Evolutionary conservation across 1,140 invertebrate species (phyloP).

Genomic region (Zaprionus capensis): DNA sequence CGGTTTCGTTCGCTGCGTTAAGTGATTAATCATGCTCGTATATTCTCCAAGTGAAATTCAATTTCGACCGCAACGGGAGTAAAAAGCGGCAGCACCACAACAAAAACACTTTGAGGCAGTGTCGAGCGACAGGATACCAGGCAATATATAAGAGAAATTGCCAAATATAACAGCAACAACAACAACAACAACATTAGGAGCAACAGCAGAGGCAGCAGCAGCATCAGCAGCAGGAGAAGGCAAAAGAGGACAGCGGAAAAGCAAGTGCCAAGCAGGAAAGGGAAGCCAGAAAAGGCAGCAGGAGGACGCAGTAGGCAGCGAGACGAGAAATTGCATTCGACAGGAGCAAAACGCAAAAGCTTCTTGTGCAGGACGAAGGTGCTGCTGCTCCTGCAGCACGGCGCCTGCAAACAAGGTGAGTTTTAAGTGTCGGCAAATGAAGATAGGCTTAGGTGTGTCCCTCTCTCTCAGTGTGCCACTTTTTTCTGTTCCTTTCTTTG

Average conservation of each 20-base stretch:
- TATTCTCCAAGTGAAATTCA: slow-evolving; percentile 75
- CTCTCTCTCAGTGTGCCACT: neutral
- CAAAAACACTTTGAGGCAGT: slow-evolving; percentile 22
- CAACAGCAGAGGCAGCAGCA: neutral
- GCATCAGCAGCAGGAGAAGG: neutral
- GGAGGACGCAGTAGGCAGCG: slow-evolving; percentile 22
- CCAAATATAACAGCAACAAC: slow-evolving; percentile 40
- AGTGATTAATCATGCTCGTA: slow-evolving; percentile 77
- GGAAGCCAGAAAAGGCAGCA: slow-evolving; percentile 1
- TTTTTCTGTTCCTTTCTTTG: neutral
- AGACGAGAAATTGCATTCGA: slow-evolving; percentile 57
- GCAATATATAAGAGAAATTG: slow-evolving; percentile 59
- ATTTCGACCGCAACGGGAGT: slow-evolving; percentile 68
- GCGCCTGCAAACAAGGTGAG: slow-evolving; percentile 17
- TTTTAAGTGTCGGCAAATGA: slow-evolving; percentile 6
- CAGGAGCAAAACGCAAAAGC: slow-evolving; percentile 20
- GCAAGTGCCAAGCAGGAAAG: neutral
- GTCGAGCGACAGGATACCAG: slow-evolving; percentile 34
- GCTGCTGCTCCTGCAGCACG: neutral
- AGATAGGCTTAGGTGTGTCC: neutral
- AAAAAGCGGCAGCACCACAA: slow-evolving; percentile 43
- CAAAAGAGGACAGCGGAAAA: neutral
- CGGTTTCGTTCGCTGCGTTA: slow-evolving; percentile 40
- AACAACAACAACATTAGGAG: slow-evolving; percentile 1
- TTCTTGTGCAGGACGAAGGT: slow-evolving; percentile 3